phyloP scores from a whole-genome alignment of 2,113 vertebrate species.

The Albula goreensis region DNA sequence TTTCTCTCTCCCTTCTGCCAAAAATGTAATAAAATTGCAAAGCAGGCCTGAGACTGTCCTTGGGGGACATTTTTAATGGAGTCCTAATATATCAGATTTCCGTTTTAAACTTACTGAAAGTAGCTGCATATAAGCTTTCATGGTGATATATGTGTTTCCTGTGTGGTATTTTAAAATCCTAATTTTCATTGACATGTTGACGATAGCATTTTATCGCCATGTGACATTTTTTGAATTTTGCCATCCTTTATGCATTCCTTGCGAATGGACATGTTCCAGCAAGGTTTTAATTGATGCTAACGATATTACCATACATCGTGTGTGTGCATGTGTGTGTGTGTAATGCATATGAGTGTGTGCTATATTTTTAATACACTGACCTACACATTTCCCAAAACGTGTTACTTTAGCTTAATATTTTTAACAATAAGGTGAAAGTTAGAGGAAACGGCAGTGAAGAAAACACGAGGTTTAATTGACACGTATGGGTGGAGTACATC shows the following conservation, averaged over 20 bases:
- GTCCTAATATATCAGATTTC: constrained; percentile 19
- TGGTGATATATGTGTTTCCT: neutral
- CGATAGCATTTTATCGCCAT: constrained; percentile 10
- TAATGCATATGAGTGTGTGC: too few species aligned
- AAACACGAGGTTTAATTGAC: neutral
- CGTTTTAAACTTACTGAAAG: constrained; percentile 2
- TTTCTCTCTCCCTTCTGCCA: neutral
- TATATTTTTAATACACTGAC: too few species aligned
- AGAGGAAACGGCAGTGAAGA: neutral
- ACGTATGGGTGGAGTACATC: neutral
- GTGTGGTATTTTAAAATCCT: constrained; percentile 9
- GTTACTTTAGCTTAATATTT: neutral
- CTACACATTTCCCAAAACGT: neutral
- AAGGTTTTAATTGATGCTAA: neutral
- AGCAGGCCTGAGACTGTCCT: constrained; percentile 12
- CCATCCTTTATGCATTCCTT: neutral
- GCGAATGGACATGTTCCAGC: neutral
- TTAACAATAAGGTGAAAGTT: neutral
- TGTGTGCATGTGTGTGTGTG: neutral
- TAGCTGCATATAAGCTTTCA: neutral
- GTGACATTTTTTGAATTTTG: neutral
- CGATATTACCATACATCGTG: neutral
- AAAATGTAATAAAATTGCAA: neutral
- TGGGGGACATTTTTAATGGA: neutral
- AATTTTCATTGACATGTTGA: constrained; percentile 13